Evolutionary conservation across 2,888 invertebrate species (phyloP).

Genomic region (Malacosoma neustria): DNA sequence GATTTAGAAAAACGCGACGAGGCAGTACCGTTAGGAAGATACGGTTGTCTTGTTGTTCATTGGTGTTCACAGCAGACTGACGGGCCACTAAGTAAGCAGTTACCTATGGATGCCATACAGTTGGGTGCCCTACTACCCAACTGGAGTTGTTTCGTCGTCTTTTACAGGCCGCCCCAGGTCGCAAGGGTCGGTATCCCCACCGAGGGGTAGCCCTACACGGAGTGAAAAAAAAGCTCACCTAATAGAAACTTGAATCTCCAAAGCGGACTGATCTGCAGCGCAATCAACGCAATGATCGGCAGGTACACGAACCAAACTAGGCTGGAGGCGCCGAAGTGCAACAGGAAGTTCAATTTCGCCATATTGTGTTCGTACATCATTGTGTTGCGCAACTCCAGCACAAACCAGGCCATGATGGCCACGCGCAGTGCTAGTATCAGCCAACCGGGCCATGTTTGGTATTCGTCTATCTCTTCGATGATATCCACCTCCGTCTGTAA

Average conservation of each 20-base stretch:
- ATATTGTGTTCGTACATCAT: constrained; percentile 73
- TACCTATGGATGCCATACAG: no score
- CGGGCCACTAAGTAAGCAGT: no score
- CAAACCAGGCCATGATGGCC: constrained; percentile 92
- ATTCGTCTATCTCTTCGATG: constrained; percentile 96
- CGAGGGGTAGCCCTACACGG: no score
- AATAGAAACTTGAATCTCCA: constrained; percentile 96
- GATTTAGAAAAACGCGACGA: no score
- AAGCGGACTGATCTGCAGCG: constrained; percentile 92
- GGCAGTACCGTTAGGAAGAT: no score
- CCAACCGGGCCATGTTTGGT: constrained; percentile 98
- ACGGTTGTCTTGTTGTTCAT: no score
- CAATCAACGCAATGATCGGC: constrained; percentile 94
- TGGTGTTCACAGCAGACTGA: no score
- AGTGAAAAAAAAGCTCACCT: constrained; percentile 77
- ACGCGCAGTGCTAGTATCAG: constrained; percentile 90
- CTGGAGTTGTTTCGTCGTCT: no score
- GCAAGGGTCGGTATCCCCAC: no score
- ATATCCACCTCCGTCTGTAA: constrained; percentile 95
- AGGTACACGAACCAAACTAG: constrained; percentile 99
- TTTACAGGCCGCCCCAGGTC: no score
- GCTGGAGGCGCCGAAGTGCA: constrained; percentile 97
- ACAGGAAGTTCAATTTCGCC: constrained; percentile 90
- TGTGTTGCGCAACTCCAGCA: constrained; percentile 78
- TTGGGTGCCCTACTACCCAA: no score